phyloP scores from a whole-genome alignment of 1,140 invertebrate genomes.

The Tenebrio molitor region DNA sequence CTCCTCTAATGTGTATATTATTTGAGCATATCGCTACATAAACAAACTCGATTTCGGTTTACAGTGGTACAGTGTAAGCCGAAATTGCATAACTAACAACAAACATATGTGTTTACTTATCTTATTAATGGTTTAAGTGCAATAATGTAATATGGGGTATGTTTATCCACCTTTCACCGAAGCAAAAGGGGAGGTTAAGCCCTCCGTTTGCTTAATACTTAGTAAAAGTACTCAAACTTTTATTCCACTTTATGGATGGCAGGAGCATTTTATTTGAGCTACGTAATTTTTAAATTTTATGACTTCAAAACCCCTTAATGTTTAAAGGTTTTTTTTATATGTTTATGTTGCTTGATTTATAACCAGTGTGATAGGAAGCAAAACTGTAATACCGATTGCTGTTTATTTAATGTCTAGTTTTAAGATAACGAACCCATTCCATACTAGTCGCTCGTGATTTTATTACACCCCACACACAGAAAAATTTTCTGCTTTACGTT shows the following conservation, averaged over 20 bases:
- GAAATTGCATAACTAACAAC: slow-evolving; percentile 23
- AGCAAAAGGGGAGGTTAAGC: slow-evolving; percentile 38
- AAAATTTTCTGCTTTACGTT: too few relatives aligned
- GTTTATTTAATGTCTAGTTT: slow-evolving; percentile 44
- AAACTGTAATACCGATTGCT: slow-evolving; percentile 43
- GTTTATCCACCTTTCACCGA: slow-evolving; percentile 30
- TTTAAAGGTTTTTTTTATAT: slow-evolving; percentile 51
- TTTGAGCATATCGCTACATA: neutral
- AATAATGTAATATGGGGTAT: slow-evolving; percentile 26
- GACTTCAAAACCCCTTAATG: slow-evolving; percentile 46
- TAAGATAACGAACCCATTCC: slow-evolving; percentile 36
- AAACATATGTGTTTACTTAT: slow-evolving; percentile 30
- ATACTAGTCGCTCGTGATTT: slow-evolving; percentile 11
- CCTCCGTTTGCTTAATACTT: slow-evolving; percentile 44
- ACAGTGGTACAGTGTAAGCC: neutral
- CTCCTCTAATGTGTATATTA: neutral
- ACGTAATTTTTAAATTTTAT: slow-evolving; percentile 52
- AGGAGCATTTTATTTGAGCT: slow-evolving; percentile 44
- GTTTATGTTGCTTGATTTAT: slow-evolving; percentile 47
- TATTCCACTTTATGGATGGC: slow-evolving; percentile 46
- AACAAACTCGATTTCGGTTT: neutral
- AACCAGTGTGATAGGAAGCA: slow-evolving; percentile 37
- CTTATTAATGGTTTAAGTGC: slow-evolving; percentile 23
- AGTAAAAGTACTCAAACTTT: slow-evolving; percentile 50
- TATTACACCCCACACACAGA: too few relatives aligned